phyloP scores from a whole-genome alignment of 2,797 vertebrate genomes.

The Scyliorhinus canicula region DNA sequence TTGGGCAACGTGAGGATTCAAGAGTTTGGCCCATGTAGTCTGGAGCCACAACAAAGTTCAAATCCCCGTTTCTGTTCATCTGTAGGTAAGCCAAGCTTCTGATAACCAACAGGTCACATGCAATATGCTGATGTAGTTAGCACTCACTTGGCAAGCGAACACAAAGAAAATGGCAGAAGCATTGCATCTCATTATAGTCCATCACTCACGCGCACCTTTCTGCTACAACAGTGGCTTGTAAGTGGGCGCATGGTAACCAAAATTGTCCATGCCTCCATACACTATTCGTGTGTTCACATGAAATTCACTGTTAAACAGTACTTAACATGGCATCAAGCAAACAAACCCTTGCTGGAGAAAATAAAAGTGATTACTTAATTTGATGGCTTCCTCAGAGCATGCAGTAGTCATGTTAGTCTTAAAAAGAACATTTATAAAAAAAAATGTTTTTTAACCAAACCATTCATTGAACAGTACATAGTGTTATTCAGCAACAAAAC shows the following conservation, averaged over 20 bases:
- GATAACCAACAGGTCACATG: neutral
- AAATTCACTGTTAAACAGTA: neutral
- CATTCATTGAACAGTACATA: constrained; percentile 36
- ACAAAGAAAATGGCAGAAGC: neutral
- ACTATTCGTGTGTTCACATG: neutral
- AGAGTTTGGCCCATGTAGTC: neutral
- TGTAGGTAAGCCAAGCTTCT: neutral
- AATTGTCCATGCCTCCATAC: neutral
- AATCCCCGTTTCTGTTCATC: neutral
- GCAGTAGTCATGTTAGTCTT: constrained; percentile 25
- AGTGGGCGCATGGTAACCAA: neutral
- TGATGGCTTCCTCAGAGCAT: neutral
- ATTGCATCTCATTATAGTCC: neutral
- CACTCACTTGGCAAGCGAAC: neutral
- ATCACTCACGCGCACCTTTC: neutral
- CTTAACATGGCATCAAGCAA: neutral
- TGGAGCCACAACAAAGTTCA: neutral
- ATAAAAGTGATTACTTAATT: neutral
- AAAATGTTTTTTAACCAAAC: neutral
- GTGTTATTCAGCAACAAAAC: constrained; percentile 28
- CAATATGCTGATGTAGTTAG: neutral
- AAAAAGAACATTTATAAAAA: constrained; percentile 34
- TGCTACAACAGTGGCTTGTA: neutral
- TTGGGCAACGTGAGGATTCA: neutral
- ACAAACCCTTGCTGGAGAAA: neutral